These are phyloP conservation scores for Upupa epops DNA, from an alignment of 2,113 vertebrate species.

Conservation along the genomic window DNA sequence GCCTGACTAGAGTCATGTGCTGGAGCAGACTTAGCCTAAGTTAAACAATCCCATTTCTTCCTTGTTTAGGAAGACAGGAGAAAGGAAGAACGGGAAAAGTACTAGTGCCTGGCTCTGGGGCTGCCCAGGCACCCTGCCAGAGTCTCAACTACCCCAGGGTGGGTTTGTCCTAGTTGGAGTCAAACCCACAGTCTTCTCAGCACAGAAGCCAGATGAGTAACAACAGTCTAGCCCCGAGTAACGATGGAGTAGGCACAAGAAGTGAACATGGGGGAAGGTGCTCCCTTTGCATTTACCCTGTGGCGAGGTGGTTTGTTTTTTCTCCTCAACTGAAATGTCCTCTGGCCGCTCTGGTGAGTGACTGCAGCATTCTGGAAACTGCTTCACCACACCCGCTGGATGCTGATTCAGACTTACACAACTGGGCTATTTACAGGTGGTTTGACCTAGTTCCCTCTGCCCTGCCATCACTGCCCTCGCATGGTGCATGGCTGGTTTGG, in stretches of 20 bases:
- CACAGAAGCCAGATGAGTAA: background rate
- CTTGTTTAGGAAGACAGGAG: background rate
- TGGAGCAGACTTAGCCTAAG: background rate
- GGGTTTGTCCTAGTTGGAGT: background rate
- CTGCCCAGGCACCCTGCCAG: background rate
- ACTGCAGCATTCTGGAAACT: background rate
- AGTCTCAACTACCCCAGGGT: background rate
- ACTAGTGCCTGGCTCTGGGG: background rate
- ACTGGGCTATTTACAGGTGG: background rate
- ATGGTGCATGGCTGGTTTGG: background rate
- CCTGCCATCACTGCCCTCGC: background rate
- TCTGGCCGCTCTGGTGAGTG: background rate
- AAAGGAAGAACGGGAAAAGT: background rate
- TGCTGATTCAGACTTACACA: constrained; percentile 34
- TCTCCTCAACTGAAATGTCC: background rate
- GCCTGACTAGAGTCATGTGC: background rate
- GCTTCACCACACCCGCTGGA: background rate
- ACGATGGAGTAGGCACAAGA: background rate
- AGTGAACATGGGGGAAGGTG: background rate
- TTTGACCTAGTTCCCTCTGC: background rate
- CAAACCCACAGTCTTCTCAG: background rate
- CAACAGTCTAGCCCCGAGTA: background rate
- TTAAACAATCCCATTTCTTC: background rate
- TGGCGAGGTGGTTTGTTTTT: background rate
- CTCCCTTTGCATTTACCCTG: background rate